phyloP scores from a whole-genome alignment of 2,888 invertebrate species.

The Eustalomyia histrio region DNA sequence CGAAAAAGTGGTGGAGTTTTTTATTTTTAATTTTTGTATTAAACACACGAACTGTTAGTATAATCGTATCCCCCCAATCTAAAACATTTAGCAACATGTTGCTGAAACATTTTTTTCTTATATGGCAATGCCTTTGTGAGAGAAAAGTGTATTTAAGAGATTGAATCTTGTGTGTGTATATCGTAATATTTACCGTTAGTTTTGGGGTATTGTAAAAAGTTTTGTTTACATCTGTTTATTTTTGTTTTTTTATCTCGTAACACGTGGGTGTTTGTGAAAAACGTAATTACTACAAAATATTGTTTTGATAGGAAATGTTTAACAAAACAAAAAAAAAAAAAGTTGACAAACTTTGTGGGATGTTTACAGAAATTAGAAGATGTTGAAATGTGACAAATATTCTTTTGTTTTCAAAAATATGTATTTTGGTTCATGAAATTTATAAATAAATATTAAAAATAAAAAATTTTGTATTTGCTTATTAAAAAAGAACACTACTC shows the following conservation, averaged over 20 bases:
- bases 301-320: constrained; percentile 32
- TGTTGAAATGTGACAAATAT: background rate
- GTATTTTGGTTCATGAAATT: background rate
- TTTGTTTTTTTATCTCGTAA: constrained; percentile 24
- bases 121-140: constrained; percentile 55
- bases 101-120: constrained; percentile 40
- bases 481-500: too few relatives aligned
- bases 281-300: constrained; percentile 3
- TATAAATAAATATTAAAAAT: background rate
- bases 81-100: constrained; percentile 25
- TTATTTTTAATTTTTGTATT: background rate
- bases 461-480: background rate
- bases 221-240: constrained; percentile 36
- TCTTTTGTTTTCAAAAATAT: background rate
- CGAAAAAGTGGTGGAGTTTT: constrained; percentile 44
- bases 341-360: constrained; percentile 40
- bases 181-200: constrained; percentile 15
- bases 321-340: constrained; percentile 12
- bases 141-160: background rate
- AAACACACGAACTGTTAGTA: constrained; percentile 37
- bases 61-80: constrained; percentile 9
- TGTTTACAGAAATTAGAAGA: constrained; percentile 13
- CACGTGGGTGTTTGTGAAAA: constrained; percentile 62
- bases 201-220: background rate
- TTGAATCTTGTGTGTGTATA: constrained; percentile 9